A percentile compares a stretch with the other conserved stretches of the same genome.
Conservation (phyloP, 2,888 invertebrate species). For the Amblyteles armatorius region DNA sequence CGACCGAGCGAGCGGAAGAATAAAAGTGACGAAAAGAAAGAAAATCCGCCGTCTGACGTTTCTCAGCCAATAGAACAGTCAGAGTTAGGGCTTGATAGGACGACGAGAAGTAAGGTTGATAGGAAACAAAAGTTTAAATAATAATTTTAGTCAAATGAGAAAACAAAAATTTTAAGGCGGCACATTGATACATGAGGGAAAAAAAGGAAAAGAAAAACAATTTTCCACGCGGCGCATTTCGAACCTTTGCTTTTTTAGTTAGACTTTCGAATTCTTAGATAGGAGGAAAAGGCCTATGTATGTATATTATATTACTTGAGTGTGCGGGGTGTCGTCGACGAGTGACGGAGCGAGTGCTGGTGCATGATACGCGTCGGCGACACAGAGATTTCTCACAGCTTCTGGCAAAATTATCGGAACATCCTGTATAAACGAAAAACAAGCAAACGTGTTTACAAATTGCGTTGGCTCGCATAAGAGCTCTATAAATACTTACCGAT, state of each 20-base stretch:
- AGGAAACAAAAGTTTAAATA: conserved; percentile 21
- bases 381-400: conserved; percentile 13
- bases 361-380: not conserved
- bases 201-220: conserved; percentile 44
- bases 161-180: conserved; percentile 40
- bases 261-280: conserved; percentile 81
- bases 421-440: conserved; percentile 60
- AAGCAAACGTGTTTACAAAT: conserved; percentile 56
- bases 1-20: conserved; percentile 29
- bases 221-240: conserved; percentile 66
- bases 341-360: conserved; percentile 26
- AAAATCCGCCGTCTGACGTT: conserved; percentile 35
- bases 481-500: conserved; percentile 47
- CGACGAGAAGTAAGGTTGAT: conserved; percentile 25
- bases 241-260: conserved; percentile 78
- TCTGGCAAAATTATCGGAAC: conserved; percentile 61
- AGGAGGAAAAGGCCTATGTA: conserved; percentile 79
- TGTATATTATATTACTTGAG: conserved; percentile 55
- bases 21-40: conserved; percentile 3
- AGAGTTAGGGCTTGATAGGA: conserved; percentile 37
- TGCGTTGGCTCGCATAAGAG: conserved; percentile 59
- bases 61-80: conserved; percentile 36
- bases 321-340: conserved; percentile 45
- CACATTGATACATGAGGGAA: conserved; percentile 49
- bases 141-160: not conserved